Evolutionary conservation across 1,140 invertebrate species (phyloP).

Genomic region (Brachionus sp.): DNA sequence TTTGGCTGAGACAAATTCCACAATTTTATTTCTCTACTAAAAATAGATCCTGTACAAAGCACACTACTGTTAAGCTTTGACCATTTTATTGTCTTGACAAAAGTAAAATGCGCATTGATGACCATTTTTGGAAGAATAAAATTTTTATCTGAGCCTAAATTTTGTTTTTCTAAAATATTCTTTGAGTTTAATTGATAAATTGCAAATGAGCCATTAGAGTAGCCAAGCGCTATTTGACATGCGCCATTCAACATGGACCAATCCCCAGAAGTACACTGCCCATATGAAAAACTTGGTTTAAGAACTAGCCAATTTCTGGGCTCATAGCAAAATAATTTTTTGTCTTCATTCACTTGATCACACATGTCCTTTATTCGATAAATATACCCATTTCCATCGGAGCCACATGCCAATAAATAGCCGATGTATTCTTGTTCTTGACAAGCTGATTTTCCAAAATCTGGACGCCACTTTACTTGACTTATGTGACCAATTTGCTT

Average conservation of each 20-base stretch:
- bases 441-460: neutral
- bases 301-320: neutral
- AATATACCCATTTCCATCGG: neutral
- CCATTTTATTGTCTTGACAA: conserved; percentile 37
- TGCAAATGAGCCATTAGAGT: neutral
- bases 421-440: neutral
- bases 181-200: conserved; percentile 12
- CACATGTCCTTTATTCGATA: neutral
- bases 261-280: conserved; percentile 33
- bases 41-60: neutral
- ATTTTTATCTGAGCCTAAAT: neutral
- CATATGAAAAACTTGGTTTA: neutral
- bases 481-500: conserved; percentile 2
- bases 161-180: neutral
- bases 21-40: conserved; percentile 34
- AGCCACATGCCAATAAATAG: conserved; percentile 28
- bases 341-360: neutral
- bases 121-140: neutral
- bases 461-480: conserved; percentile 1
- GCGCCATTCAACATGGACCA: conserved; percentile 9
- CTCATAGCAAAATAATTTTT: neutral
- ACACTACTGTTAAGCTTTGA: conserved; percentile 2
- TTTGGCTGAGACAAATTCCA: neutral
- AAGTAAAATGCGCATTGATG: conserved; percentile 21
- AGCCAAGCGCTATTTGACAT: conserved; percentile 31